Base-by-base conservation (phyloP, 1,140 invertebrate species). In the Drosophila equinoxialis region DNA sequence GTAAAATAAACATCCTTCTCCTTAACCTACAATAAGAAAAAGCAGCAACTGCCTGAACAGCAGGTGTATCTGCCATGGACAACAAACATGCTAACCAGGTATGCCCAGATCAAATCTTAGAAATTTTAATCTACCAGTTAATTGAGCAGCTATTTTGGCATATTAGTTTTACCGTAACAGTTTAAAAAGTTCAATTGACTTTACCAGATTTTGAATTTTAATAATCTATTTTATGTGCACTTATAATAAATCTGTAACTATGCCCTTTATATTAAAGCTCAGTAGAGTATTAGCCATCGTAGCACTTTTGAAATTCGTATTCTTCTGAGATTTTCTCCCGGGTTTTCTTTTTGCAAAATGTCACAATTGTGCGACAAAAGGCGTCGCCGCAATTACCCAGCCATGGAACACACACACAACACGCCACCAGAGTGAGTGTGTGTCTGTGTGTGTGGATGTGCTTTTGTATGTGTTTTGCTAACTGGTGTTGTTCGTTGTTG, bases 301-400 rank as follows among this genome's bases (percentile, higher is more conserved):
- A 59, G 8, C 33, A 59, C 33, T 59, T 30, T 17, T 17, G 3
- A 10, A 37, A 11, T 14, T n/a, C 7, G 1, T 14, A n/a, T 17
- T 14, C 45, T 48, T 51, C 45, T 51, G 20, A 51, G 45, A 17
- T 20, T 23, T 35, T 37, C 2, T 65, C 58, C 41, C 64, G 55
- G 65, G 42, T 42, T 65, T 68, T 68, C 63, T 65, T 70, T 70
- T 77, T 71, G 65, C 57, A 55, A 66, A 79, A 81, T 81, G 72
- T 73, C 82, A 74, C 65, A 75, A 76, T 73, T 71, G 82, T 70
- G 83, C 83, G 62, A 87, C 65, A 79, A 87, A 86, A 87, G 83
- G 83, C 83, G 83, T 86, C 62, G 69, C 72, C 83, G 59, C 83
- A 86, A 86, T 86, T 86, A 86, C 83, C 79, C 74, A 81, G 76